A percentile compares a stretch with the other conserved stretches of the same genome.
These are phyloP conservation scores for Pristionchus japonicus DNA, from an alignment of 2,888 invertebrate genomes.

Conservation along the genomic window DNA sequence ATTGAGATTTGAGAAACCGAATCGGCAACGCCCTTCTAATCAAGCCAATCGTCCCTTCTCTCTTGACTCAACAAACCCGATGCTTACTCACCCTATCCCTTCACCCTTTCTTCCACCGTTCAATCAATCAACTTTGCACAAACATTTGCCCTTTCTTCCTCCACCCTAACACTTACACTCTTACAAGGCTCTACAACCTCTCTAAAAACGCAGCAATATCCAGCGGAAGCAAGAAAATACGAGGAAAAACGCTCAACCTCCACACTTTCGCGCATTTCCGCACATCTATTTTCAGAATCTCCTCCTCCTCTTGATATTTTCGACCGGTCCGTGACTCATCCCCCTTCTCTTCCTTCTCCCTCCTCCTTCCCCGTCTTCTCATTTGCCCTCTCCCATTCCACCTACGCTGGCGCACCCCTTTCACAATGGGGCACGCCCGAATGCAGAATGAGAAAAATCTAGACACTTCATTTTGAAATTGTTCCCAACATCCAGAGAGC, in stretches of 20 bases:
- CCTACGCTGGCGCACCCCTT: background rate
- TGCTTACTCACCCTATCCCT: background rate
- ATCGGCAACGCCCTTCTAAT: background rate
- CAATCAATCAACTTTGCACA: slow-evolving; percentile 19
- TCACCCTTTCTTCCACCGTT: slow-evolving; percentile 10
- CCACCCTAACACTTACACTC: background rate
- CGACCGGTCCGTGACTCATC: slow-evolving; percentile 14
- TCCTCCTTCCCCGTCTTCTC: background rate
- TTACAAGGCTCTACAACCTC: background rate
- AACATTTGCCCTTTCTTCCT: slow-evolving; percentile 9
- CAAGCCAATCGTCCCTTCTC: background rate
- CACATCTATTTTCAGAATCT: slow-evolving; percentile 24
- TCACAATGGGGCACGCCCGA: background rate
- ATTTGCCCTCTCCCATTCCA: background rate
- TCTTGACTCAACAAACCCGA: slow-evolving; percentile 14
- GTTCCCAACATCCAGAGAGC: background rate
- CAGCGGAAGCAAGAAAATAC: background rate
- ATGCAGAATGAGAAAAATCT: background rate
- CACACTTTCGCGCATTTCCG: background rate
- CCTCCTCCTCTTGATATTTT: background rate
- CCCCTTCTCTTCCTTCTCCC: background rate
- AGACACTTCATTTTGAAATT: background rate
- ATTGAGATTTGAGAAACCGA: background rate
- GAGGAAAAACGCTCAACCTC: background rate
- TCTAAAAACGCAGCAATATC: background rate